Base-by-base conservation (phyloP, 2,797 vertebrate species). In the Fistularia tabacaria region DNA sequence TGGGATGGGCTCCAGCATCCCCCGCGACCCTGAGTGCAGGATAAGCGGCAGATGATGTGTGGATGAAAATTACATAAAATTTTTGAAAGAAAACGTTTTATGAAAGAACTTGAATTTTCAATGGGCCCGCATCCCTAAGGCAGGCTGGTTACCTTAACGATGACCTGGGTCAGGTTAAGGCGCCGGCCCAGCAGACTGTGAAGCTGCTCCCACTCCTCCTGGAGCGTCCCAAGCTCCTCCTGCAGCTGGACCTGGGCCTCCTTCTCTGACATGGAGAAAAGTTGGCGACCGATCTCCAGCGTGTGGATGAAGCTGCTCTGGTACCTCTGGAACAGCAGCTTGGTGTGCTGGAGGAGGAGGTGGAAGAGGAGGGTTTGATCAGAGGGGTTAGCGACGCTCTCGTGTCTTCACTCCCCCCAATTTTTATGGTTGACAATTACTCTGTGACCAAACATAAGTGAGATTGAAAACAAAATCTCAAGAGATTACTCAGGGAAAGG, bases 261-360 rank as follows among this genome's bases (percentile, higher is more conserved):
- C 0, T 80, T 67, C 10, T 91, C 79, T 0, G 82, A 85, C 52
- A 86, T 82, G 4, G 74, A 66, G 49, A 91, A 88, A 52, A 99
- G 62, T 81, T 93, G 92, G 37, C 89, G 88, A 44, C 94, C 93
- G 0, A 87, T 68, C 43, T 93, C 92, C 59, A 95, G 72, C 1
- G 90, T 85, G 69, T 93, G 71, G 13, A 87, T 58, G 62, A 92
- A 95, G 25, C 81, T 84, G 49, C 88, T 79, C 57, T 92, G 87
- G 65, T 90, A 84, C 48, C 94, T 92, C 76, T 91, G 91, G 71
- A 96, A 90, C 61, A 90, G 63, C 65, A 91, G 83, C 57, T 92
- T 87, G 1, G 90, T 91, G 59, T 85, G 89, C 96, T 98, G 81
- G 46, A 51, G 57, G 48, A n/a, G 6, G 43, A 43, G 8, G 8